Percentiles rank a stretch among this genome's conserved stretches.
Evolutionary conservation across 2,113 vertebrate species (phyloP).

Genomic region (Varanus komodoensis): DNA sequence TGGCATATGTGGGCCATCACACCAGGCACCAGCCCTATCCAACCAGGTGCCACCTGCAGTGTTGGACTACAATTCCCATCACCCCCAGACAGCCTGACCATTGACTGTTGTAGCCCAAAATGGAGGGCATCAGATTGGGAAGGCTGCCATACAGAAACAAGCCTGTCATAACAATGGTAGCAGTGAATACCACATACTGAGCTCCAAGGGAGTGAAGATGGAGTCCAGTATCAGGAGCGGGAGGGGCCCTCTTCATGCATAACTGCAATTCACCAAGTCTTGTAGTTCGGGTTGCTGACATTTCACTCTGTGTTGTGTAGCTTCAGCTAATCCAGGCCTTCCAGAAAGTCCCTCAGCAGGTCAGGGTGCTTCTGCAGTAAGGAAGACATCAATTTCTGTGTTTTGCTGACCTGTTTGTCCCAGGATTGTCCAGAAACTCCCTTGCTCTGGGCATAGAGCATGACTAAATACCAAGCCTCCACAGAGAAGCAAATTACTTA

Average conservation of each 20-base stretch:
- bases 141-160: not conserved
- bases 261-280: not conserved
- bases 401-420: not conserved
- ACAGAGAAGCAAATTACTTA: not conserved
- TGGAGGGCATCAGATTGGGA: too few relatives aligned
- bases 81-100: too few relatives aligned
- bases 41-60: not conserved
- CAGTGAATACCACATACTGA: not conserved
- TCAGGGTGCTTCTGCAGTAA: conserved; percentile 7
- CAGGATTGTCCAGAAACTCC: conserved; percentile 18
- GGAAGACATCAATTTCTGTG: conserved; percentile 16
- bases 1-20: not conserved
- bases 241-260: not conserved
- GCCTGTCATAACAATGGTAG: not conserved
- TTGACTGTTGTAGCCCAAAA: too few relatives aligned
- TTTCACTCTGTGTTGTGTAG: not conserved
- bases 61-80: too few relatives aligned
- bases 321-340: not conserved
- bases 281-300: not conserved
- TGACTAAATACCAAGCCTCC: conserved; percentile 5
- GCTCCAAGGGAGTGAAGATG: not conserved
- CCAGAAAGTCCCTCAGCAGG: conserved; percentile 3
- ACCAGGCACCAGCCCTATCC: not conserved
- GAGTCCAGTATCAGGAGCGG: too few relatives aligned
- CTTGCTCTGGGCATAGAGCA: conserved; percentile 22